phyloP scores from a whole-genome alignment of 2,888 invertebrate genomes.

The Athetis lepigone region DNA sequence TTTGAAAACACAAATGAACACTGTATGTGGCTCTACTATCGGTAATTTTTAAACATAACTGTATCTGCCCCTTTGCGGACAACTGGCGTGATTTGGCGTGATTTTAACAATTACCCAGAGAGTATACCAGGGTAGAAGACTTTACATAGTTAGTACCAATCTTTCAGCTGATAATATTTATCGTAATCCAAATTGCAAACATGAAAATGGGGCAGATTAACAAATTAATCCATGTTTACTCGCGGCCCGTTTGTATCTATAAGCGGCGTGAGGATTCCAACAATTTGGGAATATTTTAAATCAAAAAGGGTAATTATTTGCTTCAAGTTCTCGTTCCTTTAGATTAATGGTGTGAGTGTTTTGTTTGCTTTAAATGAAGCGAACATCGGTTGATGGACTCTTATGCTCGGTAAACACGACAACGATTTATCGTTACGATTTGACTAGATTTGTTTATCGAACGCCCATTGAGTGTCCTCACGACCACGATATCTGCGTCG shows the following conservation, averaged over 20 bases:
- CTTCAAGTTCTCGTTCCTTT: slow-evolving; percentile 23
- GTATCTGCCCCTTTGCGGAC: no score
- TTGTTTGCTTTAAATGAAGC: slow-evolving; percentile 1
- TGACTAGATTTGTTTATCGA: no score
- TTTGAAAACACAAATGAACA: no score
- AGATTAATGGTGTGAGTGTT: slow-evolving; percentile 22
- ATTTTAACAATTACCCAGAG: neutral
- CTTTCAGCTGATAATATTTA: slow-evolving; percentile 24
- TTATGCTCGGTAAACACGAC: no score
- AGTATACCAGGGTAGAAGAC: slow-evolving; percentile 3
- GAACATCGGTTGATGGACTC: neutral
- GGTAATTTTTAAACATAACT: no score
- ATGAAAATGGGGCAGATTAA: slow-evolving; percentile 42
- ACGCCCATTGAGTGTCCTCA: no score
- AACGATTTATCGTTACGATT: no score
- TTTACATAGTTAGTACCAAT: slow-evolving; percentile 5
- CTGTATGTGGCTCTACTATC: no score
- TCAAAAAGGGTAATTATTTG: slow-evolving; percentile 47
- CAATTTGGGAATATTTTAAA: slow-evolving; percentile 42
- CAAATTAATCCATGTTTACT: slow-evolving; percentile 46
- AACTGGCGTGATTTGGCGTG: no score
- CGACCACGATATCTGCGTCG: no score
- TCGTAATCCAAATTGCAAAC: slow-evolving; percentile 27
- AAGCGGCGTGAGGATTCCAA: slow-evolving; percentile 32
- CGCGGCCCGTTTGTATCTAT: slow-evolving; percentile 19